Evolutionary conservation across 92 coral and sea anemone genomes (phyloP).

Genomic region (Epizoanthus illoricatus): DNA sequence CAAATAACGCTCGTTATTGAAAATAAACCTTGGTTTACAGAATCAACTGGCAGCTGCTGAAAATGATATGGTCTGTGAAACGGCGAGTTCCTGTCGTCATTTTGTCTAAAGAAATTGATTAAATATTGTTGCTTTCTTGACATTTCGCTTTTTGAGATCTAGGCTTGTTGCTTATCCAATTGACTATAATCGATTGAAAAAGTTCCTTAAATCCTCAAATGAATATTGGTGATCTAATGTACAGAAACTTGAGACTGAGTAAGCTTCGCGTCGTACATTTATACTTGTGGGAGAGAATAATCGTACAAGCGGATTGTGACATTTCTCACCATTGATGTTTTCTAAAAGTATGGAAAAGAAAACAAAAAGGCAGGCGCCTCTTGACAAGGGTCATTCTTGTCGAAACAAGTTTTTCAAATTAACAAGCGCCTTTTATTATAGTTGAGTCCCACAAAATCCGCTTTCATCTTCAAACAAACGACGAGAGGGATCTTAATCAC

Average conservation of each 20-base stretch:
- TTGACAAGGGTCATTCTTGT: constrained; percentile 17
- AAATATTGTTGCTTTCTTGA: background rate
- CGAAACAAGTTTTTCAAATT: constrained; percentile 10
- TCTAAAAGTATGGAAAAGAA: background rate
- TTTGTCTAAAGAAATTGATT: background rate
- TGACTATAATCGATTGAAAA: background rate
- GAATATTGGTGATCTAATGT: background rate
- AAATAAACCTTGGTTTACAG: background rate
- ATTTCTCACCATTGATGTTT: background rate
- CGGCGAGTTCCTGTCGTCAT: background rate
- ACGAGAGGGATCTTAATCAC: too few species aligned
- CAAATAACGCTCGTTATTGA: background rate
- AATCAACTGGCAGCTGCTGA: background rate
- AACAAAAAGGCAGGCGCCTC: background rate
- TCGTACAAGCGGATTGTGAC: background rate
- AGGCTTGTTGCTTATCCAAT: background rate
- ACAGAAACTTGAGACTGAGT: background rate
- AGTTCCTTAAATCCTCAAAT: background rate
- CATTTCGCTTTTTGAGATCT: background rate
- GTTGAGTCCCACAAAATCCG: background rate
- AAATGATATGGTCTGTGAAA: background rate
- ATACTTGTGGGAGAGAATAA: background rate
- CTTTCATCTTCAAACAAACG: background rate
- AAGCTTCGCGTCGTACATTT: background rate
- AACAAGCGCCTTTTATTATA: background rate